Conservation (phyloP, 2,113 vertebrate species). For the Cyanocitta stelleri region DNA sequence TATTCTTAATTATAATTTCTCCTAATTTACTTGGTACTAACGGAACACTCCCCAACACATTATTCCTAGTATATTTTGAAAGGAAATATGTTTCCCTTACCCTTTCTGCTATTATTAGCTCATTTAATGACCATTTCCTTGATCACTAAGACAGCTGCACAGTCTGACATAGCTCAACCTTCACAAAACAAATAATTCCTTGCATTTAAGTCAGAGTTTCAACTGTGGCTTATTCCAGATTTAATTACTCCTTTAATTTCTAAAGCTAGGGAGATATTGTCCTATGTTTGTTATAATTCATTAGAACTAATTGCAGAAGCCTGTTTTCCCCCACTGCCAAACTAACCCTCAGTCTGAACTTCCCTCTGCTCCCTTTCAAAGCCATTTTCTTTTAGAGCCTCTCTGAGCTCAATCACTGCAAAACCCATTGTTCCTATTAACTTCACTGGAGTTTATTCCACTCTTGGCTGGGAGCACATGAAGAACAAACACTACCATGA, state of each 20-base stretch:
- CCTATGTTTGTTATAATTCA: constrained; percentile 10
- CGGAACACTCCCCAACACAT: not conserved
- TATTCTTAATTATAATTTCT: not conserved
- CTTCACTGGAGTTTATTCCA: not conserved
- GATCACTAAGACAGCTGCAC: not conserved
- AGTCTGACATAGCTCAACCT: constrained; percentile 1
- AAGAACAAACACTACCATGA: not conserved
- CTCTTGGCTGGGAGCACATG: not conserved
- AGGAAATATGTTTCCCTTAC: not conserved
- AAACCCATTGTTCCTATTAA: not conserved
- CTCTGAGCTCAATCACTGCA: not conserved
- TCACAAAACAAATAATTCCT: constrained; percentile 26
- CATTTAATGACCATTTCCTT: constrained; percentile 42
- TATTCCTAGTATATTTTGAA: not conserved
- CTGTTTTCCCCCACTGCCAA: not conserved
- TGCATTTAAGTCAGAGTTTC: constrained; percentile 14
- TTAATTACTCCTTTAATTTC: constrained; percentile 10
- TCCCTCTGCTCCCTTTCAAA: not conserved
- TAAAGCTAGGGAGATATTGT: constrained; percentile 2
- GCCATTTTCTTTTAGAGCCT: not conserved
- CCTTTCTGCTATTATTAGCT: constrained; percentile 16
- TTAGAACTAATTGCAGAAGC: constrained; percentile 35
- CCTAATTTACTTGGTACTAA: not conserved
- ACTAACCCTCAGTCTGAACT: not conserved
- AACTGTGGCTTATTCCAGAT: not conserved